Conservation (phyloP, 2,888 invertebrate genomes). For the Heliconius hortense region DNA sequence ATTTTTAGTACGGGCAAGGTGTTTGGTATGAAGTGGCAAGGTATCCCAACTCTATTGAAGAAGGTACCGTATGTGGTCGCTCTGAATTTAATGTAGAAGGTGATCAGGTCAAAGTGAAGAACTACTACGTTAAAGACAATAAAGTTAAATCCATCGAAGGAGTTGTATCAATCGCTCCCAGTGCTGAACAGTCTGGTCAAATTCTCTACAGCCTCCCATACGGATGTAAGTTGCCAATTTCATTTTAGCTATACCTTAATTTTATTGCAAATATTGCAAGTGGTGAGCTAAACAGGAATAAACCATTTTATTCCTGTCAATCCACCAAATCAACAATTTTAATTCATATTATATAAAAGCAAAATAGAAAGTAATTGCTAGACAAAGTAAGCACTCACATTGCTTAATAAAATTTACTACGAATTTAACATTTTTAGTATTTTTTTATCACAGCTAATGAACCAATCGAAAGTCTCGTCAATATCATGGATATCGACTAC, state of each 20-base stretch:
- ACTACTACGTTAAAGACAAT: slow-evolving; percentile 61
- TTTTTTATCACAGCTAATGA: slow-evolving; percentile 24
- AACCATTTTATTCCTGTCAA: too few species aligned
- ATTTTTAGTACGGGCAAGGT: slow-evolving; percentile 62
- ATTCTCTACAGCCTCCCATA: slow-evolving; percentile 58
- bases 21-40: slow-evolving; percentile 46
- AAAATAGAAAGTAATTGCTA: too few species aligned
- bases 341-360: too few species aligned
- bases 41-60: slow-evolving; percentile 42
- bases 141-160: slow-evolving; percentile 65
- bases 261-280: too few species aligned
- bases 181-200: slow-evolving; percentile 71
- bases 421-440: not conserved
- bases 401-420: not conserved
- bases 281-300: too few species aligned
- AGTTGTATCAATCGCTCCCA: slow-evolving; percentile 59
- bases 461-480: not conserved
- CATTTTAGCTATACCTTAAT: too few species aligned
- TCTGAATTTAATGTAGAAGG: slow-evolving; percentile 82
- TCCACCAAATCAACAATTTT: too few species aligned
- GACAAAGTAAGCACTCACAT: too few species aligned
- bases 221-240: slow-evolving; percentile 4
- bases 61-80: slow-evolving; percentile 50
- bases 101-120: slow-evolving; percentile 62
- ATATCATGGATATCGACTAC: slow-evolving; percentile 24